Conservation (phyloP, 2,797 vertebrate genomes). For the Varecia variegata region DNA sequence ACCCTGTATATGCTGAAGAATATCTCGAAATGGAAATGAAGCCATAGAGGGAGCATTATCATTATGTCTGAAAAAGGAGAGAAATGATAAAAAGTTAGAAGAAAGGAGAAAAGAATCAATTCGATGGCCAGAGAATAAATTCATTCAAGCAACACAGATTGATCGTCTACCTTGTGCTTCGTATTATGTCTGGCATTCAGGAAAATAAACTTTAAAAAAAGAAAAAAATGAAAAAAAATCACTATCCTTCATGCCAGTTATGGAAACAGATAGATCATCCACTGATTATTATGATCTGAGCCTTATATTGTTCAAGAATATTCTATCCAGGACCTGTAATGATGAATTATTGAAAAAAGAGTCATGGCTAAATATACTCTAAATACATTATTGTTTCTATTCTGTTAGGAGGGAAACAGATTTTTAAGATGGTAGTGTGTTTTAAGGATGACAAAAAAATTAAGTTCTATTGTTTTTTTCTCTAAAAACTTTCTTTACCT, state of each 20-base stretch:
- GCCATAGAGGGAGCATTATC: not conserved
- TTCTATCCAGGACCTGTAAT: not conserved
- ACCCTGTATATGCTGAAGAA: not conserved
- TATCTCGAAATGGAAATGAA: conserved; percentile 11
- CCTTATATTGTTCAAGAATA: not conserved
- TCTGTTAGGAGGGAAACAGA: not conserved
- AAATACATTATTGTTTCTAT: not conserved
- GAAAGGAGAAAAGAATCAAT: conserved; percentile 5
- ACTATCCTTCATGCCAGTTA: not conserved
- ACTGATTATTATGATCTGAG: not conserved
- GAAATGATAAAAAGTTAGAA: not conserved
- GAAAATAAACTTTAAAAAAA: not conserved
- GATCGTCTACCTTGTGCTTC: not conserved
- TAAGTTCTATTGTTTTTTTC: not conserved
- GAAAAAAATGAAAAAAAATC: not conserved
- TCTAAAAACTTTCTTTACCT: not conserved
- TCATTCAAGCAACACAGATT: not conserved
- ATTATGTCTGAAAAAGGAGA: not conserved
- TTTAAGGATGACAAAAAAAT: not conserved
- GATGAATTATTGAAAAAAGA: not conserved
- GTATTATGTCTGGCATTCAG: not conserved
- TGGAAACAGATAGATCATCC: not conserved
- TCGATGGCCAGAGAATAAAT: not conserved
- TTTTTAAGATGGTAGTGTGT: not conserved
- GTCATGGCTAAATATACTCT: not conserved